A percentile compares a stretch with the other conserved stretches of the same genome.
Conservation (phyloP, 2,113 vertebrate species). For the Pseudolaguvia tuberculata region DNA sequence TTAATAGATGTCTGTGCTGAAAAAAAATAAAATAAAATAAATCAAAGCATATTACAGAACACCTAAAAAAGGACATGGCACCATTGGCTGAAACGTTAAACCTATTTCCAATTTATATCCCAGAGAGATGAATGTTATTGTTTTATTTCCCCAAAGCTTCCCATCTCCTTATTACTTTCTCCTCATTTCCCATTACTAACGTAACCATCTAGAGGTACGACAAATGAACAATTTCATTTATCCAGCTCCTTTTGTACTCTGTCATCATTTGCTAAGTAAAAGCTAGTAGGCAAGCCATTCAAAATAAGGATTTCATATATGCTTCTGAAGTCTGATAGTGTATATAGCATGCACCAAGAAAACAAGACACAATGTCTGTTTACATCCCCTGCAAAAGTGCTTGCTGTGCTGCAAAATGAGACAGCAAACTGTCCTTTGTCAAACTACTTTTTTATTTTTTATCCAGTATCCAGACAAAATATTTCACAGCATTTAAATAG, state of each 20-base stretch:
- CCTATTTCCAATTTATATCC: conserved; percentile 32
- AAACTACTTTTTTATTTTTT: background rate
- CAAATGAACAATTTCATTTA: conserved; percentile 33
- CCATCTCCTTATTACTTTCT: conserved; percentile 36
- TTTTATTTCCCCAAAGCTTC: conserved; percentile 40
- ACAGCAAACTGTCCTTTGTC: background rate
- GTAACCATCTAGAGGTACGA: conserved; percentile 28
- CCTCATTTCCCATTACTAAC: conserved; percentile 41
- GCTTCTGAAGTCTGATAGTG: conserved; percentile 13
- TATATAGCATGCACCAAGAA: background rate
- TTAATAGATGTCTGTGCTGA: background rate
- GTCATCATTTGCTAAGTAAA: conserved; percentile 1
- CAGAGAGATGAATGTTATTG: conserved; percentile 36
- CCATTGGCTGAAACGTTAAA: conserved; percentile 24
- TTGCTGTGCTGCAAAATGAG: background rate
- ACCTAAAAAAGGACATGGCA: background rate
- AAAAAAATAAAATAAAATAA: background rate
- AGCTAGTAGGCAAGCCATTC: conserved; percentile 1
- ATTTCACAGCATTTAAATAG: background rate
- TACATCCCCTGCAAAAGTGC: too few relatives aligned
- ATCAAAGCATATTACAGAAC: background rate
- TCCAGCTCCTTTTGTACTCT: background rate
- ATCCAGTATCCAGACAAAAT: background rate
- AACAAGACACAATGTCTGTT: background rate
- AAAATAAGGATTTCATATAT: background rate